Conservation (phyloP, 2,797 vertebrate species). For the Eulemur rubriventer region DNA sequence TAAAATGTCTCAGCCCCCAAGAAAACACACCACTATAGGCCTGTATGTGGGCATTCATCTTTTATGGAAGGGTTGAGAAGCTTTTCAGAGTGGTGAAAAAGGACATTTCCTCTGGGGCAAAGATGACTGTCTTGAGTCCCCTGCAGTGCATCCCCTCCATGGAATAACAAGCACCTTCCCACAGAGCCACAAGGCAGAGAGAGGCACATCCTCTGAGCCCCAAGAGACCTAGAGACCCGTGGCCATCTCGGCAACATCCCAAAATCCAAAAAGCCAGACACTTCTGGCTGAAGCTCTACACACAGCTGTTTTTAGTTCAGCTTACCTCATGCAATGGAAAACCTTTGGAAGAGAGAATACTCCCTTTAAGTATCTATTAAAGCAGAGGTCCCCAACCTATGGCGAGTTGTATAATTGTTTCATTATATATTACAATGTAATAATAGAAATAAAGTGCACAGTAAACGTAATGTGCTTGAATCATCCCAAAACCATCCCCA, state of each 20-base stretch:
- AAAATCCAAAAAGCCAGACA: neutral
- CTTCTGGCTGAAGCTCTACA: too few species aligned
- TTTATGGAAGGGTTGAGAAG: conserved; percentile 80
- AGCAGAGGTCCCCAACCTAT: too few species aligned
- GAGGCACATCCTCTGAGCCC: neutral
- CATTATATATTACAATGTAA: too few species aligned
- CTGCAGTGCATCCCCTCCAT: conserved; percentile 87
- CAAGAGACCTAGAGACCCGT: neutral
- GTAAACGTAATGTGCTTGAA: too few species aligned
- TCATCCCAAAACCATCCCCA: too few species aligned
- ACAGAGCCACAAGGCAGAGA: neutral
- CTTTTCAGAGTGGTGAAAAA: conserved; percentile 81
- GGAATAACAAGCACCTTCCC: conserved; percentile 84
- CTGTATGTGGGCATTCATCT: conserved; percentile 64
- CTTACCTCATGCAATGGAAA: neutral
- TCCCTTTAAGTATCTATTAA: neutral
- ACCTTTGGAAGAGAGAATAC: neutral
- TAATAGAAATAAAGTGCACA: too few species aligned
- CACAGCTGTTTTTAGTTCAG: too few species aligned
- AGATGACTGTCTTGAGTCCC: conserved; percentile 85
- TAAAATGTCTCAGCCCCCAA: conserved; percentile 77
- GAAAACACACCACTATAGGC: conserved; percentile 83
- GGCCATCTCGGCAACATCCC: neutral
- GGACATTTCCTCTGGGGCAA: conserved; percentile 83
- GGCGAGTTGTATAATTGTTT: too few species aligned